Percentiles rank a stretch among this genome's conserved stretches.
phyloP scores from a whole-genome alignment of 2,113 vertebrate species.

The Hyperoodon ampullatus region DNA sequence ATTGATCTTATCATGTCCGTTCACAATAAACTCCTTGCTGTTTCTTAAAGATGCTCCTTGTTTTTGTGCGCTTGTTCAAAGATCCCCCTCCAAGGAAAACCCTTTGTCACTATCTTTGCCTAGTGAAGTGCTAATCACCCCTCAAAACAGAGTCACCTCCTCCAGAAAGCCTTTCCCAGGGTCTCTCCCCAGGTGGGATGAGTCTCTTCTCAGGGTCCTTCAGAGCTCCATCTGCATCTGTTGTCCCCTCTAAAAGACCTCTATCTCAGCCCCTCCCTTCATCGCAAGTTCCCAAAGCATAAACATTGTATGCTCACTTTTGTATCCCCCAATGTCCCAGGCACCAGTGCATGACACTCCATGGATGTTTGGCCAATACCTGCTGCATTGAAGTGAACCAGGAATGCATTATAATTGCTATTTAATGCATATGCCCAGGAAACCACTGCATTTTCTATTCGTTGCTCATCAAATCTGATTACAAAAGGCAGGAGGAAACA shows the following conservation, averaged over 20 bases:
- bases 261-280: neutral
- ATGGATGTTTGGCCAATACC: neutral
- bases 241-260: neutral
- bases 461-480: neutral
- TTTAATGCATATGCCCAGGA: neutral
- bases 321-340: no score
- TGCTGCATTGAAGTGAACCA: neutral
- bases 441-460: neutral
- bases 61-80: neutral
- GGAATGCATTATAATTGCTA: neutral
- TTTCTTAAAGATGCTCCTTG: neutral
- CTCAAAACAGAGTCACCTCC: neutral
- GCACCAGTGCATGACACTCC: neutral
- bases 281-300: neutral
- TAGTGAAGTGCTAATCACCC: neutral
- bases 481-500: constrained; percentile 10
- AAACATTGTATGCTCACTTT: neutral
- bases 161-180: neutral
- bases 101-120: neutral
- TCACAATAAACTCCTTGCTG: neutral
- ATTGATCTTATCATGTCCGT: neutral
- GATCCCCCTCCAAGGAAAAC: neutral
- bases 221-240: neutral
- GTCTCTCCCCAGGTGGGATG: neutral
- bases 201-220: neutral